Percentiles rank a stretch among this genome's conserved stretches.
Evolutionary conservation across 2,888 invertebrate genomes (phyloP).

Genomic region (Diadegma fenestrale): DNA sequence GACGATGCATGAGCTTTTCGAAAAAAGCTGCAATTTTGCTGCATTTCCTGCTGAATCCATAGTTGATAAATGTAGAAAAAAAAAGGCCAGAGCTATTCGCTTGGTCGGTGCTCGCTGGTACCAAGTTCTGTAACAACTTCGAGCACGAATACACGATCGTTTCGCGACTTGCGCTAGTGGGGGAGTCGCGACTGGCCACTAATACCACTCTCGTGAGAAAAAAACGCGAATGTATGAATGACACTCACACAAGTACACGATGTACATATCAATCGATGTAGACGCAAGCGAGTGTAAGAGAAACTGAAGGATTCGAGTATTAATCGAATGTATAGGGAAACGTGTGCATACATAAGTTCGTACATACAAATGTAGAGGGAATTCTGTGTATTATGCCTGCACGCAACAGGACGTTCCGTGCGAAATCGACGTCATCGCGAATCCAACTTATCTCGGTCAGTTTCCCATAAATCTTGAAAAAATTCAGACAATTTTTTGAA

Average conservation of each 20-base stretch:
- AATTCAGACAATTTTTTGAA: too few relatives aligned
- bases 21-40: neutral
- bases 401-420: neutral
- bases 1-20: too few relatives aligned
- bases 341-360: neutral
- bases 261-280: neutral
- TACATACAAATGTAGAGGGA: neutral
- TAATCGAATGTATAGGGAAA: neutral
- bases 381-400: neutral
- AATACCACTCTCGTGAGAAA: constrained; percentile 10
- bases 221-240: neutral
- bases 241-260: neutral
- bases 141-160: constrained; percentile 24
- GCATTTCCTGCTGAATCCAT: neutral
- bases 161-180: constrained; percentile 12
- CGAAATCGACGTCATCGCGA: neutral
- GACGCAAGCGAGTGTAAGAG: neutral
- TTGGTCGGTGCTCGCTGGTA: constrained; percentile 30
- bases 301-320: constrained; percentile 9
- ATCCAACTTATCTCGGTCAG: neutral
- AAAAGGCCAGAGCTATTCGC: constrained; percentile 39
- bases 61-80: constrained; percentile 36
- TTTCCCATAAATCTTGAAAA: neutral
- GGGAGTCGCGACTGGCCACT: constrained; percentile 9
- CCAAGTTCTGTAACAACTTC: constrained; percentile 20